Base-by-base conservation (phyloP, 2,113 vertebrate genomes). In the Actenoides hombroni region DNA sequence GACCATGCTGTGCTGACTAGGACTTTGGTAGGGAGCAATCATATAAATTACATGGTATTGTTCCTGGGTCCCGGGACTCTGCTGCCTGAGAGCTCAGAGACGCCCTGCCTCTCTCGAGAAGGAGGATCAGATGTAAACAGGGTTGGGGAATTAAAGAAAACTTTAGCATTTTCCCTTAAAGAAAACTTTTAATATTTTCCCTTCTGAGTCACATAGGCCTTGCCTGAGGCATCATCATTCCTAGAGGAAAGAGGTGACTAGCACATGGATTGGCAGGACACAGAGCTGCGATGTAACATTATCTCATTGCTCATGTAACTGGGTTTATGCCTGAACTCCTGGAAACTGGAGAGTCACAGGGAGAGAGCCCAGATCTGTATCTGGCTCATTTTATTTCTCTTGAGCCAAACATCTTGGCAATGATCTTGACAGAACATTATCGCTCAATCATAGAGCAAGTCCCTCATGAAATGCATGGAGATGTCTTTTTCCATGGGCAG, bases 131-230 rank as follows among this genome's bases (percentile, higher is more conserved):
- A 88, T 59, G 20, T 89, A 86, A 88, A 64, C 46, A 60, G 64
- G 19, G 15, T 40, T 11, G 3, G 35, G 10, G 60, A 88, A 88
- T 82, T 78, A 64, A 51, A 94, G 84, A 90, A 83, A 86, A 80
- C 21, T n/a, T 82, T 8, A 49, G 9, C 71, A 49, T 59, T 88
- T 95, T 76, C 49, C 57, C 51, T 46, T 77, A 54, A 86, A 86
- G 77, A 94, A 83, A 83, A 70, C 57, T 49, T 82, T 77, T 25
- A 73, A 42, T 90, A 74, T 53, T 92, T 96, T 88, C 64, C 77
- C 37, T 89, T 88, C 64, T 93, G 88, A 94, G 77, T 96, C 90
- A 90, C 14, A 53, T 21, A 84, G 88, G 57, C 73, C 93, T 90
- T 92, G 83, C 92, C 73, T 46, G 79, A 57, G 83, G 92, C 86